Percentiles rank a stretch among this genome's conserved stretches.
phyloP scores from a whole-genome alignment of 2,797 vertebrate genomes.

The Eulemur rubriventer region DNA sequence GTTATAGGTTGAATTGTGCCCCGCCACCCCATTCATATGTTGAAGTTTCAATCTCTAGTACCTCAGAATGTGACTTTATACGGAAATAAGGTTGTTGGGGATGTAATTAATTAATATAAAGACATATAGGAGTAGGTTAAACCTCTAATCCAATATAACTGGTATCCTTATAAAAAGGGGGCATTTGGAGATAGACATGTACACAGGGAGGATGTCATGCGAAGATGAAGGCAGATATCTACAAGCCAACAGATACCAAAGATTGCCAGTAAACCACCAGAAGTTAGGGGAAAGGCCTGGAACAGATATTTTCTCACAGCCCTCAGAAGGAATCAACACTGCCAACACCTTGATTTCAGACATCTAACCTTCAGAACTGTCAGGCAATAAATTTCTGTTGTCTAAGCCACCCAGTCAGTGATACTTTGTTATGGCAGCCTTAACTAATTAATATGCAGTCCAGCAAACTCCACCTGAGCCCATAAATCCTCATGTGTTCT shows the following conservation, averaged over 20 bases:
- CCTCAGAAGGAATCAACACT: neutral
- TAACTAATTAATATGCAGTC: neutral
- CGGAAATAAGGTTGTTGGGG: too few species aligned
- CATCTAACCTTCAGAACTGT: neutral
- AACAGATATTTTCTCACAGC: neutral
- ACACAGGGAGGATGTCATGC: neutral
- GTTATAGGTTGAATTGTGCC: neutral
- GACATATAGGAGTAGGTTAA: too few species aligned
- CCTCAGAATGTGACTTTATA: too few species aligned
- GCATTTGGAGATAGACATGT: too few species aligned
- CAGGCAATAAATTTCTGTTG: neutral
- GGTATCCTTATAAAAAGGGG: too few species aligned
- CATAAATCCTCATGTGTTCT: neutral
- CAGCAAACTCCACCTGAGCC: neutral
- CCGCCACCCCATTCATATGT: neutral
- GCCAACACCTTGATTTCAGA: neutral
- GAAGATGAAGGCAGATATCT: neutral
- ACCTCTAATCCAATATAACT: too few species aligned
- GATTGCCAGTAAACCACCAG: neutral
- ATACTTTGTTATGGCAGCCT: neutral
- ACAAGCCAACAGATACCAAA: neutral
- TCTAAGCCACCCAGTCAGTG: neutral
- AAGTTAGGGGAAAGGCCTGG: neutral
- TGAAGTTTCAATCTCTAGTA: neutral
- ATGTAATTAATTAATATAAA: too few species aligned